Conservation (phyloP, 2,113 vertebrate genomes). For the Hemiprocne comata region DNA sequence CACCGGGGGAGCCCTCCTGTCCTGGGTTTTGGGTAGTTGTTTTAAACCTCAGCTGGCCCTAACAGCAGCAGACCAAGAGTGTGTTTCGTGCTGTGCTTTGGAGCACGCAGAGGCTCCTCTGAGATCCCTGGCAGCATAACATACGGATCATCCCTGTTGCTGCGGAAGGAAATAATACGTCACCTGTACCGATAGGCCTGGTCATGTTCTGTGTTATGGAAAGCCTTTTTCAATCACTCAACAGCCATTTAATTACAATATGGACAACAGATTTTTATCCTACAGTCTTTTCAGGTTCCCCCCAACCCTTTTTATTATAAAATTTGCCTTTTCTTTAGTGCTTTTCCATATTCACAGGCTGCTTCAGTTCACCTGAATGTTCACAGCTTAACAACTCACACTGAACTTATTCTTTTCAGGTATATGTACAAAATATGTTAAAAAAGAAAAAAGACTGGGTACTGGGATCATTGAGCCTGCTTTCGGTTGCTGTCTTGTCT, state of each 20-base stretch:
- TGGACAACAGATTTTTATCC: slow-evolving; percentile 41
- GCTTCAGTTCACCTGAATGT: neutral
- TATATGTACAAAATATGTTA: neutral
- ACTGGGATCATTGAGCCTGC: neutral
- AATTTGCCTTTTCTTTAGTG: slow-evolving; percentile 8
- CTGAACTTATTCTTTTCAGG: neutral
- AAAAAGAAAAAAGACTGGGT: neutral
- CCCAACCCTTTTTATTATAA: slow-evolving; percentile 1
- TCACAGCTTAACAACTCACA: slow-evolving; percentile 31
- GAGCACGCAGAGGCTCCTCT: accelerated
- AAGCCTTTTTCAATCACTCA: slow-evolving; percentile 7
- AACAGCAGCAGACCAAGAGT: neutral
- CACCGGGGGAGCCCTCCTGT: neutral
- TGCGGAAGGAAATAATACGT: neutral
- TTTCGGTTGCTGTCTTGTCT: neutral
- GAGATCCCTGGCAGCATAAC: accelerated
- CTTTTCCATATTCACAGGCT: neutral
- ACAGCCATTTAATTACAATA: slow-evolving; percentile 20
- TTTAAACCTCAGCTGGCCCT: neutral
- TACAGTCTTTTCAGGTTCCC: neutral
- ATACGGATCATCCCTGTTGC: neutral
- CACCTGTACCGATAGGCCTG: neutral
- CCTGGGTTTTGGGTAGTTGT: neutral
- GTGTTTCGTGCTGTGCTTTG: neutral
- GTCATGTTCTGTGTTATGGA: neutral